Percentiles rank a stretch among this genome's conserved stretches.
phyloP scores from a whole-genome alignment of 2,113 vertebrate genomes.

The Sinosuthora webbiana region DNA sequence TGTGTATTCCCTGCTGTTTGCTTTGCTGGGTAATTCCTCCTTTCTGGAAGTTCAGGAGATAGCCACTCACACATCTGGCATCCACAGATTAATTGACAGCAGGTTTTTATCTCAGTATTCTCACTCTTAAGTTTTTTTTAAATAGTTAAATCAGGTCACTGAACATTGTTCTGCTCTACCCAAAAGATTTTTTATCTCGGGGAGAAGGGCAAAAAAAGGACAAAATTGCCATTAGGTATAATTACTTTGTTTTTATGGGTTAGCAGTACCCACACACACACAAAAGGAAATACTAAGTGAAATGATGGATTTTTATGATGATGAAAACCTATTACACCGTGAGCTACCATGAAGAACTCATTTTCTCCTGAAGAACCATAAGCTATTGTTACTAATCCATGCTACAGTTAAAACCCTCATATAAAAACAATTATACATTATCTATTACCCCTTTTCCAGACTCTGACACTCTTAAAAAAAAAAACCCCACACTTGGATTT shows the following conservation, averaged over 20 bases:
- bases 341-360: slow-evolving; percentile 11
- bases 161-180: background rate
- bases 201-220: slow-evolving; percentile 29
- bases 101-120: background rate
- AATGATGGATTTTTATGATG: slow-evolving; percentile 37
- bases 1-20: background rate
- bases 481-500: background rate
- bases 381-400: slow-evolving; percentile 11
- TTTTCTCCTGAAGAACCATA: slow-evolving; percentile 22
- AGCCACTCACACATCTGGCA: background rate
- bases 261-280: slow-evolving; percentile 3
- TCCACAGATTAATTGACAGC: background rate
- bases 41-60: background rate
- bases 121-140: background rate
- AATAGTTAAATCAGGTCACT: background rate
- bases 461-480: background rate
- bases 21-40: background rate
- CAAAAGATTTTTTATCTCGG: background rate
- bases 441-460: background rate
- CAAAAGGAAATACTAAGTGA: slow-evolving; percentile 7
- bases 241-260: slow-evolving; percentile 12
- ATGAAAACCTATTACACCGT: slow-evolving; percentile 31
- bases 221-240: slow-evolving; percentile 6
- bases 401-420: background rate
- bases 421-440: slow-evolving; percentile 13